These are phyloP conservation scores for Carapus acus DNA, from an alignment of 2,797 vertebrate genomes.

Conservation along the genomic window DNA sequence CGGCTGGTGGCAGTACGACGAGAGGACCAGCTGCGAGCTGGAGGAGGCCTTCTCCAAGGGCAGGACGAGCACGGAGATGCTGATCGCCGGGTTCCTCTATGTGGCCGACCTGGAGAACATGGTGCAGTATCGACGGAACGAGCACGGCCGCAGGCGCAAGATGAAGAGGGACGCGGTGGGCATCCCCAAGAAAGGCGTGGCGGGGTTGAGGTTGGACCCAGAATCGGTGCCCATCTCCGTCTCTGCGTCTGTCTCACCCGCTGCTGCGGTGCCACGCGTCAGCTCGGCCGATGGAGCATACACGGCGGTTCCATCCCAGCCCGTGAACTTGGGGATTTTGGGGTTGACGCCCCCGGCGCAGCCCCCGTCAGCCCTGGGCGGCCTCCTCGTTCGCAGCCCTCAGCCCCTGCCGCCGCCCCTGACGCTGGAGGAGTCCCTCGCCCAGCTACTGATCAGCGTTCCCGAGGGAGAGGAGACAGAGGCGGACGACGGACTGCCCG, in stretches of 20 bases:
- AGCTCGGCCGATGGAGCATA: conserved; percentile 87
- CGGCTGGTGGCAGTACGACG: conserved; percentile 99
- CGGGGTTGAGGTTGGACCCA: conserved; percentile 83
- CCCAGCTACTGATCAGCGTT: conserved; percentile 80
- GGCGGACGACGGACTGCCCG: conserved; percentile 75
- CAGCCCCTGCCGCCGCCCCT: conserved; percentile 69
- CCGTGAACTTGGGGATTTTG: conserved; percentile 60
- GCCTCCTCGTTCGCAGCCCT: conserved; percentile 71
- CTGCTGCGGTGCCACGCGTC: conserved; percentile 57
- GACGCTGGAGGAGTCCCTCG: conserved; percentile 80
- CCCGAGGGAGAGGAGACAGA: conserved; percentile 78
- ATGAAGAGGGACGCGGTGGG: conserved; percentile 91
- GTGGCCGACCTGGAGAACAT: conserved; percentile 95
- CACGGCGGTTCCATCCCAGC: conserved; percentile 45
- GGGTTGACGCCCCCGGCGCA: conserved; percentile 70
- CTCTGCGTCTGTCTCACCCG: conserved; percentile 11
- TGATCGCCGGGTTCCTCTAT: conserved; percentile 94
- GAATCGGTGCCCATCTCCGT: conserved; percentile 39
- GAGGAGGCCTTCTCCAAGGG: conserved; percentile 92
- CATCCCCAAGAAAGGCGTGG: conserved; percentile 96
- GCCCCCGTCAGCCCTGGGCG: conserved; percentile 76
- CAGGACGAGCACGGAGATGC: conserved; percentile 94
- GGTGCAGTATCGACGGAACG: conserved; percentile 95
- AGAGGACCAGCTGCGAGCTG: conserved; percentile 89
- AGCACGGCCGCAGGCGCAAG: conserved; percentile 88